phyloP scores from a whole-genome alignment of 2,797 vertebrate species.

The Tachyglossus aculeatus region DNA sequence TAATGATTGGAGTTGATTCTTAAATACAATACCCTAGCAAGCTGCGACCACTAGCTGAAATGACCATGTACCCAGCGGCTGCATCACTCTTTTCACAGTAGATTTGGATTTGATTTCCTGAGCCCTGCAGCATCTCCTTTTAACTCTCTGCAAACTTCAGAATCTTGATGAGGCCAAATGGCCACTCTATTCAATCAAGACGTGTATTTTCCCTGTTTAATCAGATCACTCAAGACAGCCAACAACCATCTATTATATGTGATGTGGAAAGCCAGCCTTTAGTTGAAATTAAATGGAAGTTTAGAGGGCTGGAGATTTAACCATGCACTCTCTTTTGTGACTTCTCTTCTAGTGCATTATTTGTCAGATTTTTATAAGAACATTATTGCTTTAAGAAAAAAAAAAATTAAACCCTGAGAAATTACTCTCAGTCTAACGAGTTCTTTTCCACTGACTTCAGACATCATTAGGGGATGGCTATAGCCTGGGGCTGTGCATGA shows the following conservation, averaged over 20 bases:
- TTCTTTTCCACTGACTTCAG: constrained; percentile 94
- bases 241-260: not conserved
- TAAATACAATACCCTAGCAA: constrained; percentile 28
- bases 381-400: constrained; percentile 87
- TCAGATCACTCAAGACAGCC: constrained; percentile 34
- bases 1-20: constrained; percentile 49
- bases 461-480: constrained; percentile 97
- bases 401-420: constrained; percentile 91
- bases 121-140: constrained; percentile 45
- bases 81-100: constrained; percentile 34
- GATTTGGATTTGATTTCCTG: constrained; percentile 30
- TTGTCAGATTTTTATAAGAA: constrained; percentile 77
- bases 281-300: constrained; percentile 54
- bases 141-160: constrained; percentile 62
- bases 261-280: constrained; percentile 41
- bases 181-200: constrained; percentile 35
- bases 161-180: constrained; percentile 49
- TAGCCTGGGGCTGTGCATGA: constrained; percentile 93
- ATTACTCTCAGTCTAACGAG: constrained; percentile 97
- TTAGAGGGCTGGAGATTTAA: constrained; percentile 38
- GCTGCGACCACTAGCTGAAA: constrained; percentile 47
- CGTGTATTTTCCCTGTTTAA: constrained; percentile 5
- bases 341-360: constrained; percentile 64
- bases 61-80: not conserved
- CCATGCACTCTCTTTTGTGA: constrained; percentile 57